Conservation (phyloP, 2,888 invertebrate genomes). For the Micropterix aruncella region DNA sequence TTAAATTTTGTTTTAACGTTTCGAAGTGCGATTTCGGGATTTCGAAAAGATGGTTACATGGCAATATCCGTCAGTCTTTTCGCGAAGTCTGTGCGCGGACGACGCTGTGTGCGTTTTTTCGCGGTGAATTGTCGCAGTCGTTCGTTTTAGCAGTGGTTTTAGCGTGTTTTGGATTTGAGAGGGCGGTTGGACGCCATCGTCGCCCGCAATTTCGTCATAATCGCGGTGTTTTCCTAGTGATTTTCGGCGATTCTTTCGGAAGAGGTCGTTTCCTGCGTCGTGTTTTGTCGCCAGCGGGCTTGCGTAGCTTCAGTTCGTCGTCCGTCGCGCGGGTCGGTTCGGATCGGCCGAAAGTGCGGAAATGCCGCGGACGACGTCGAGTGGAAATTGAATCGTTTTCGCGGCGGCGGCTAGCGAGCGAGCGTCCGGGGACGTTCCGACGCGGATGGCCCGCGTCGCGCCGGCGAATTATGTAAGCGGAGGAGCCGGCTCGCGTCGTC, state of each 20-base stretch:
- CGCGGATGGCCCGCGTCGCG: not conserved
- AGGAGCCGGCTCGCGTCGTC: constrained; percentile 47
- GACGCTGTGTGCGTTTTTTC: constrained; percentile 6
- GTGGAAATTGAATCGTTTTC: not conserved
- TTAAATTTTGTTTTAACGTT: constrained; percentile 8
- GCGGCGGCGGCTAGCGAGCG: constrained; percentile 1
- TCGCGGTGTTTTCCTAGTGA: constrained; percentile 3
- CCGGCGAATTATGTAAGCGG: constrained; percentile 20
- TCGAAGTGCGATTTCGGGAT: constrained; percentile 1
- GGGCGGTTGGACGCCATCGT: constrained; percentile 38
- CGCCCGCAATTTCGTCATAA: constrained; percentile 21
- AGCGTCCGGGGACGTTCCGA: not conserved
- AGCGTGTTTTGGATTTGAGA: constrained; percentile 31
- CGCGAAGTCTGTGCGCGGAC: constrained; percentile 6
- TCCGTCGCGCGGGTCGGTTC: constrained; percentile 1
- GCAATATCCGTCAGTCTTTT: constrained; percentile 14
- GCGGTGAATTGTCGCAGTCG: constrained; percentile 8
- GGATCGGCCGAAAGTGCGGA: not conserved
- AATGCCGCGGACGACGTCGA: not conserved
- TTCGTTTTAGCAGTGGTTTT: constrained; percentile 9
- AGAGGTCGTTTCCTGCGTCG: constrained; percentile 37
- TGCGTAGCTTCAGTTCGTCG: not conserved
- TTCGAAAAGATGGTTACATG: constrained; percentile 18
- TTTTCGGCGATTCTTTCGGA: constrained; percentile 15
- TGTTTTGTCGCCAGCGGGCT: constrained; percentile 7